phyloP scores from a whole-genome alignment of 2,797 vertebrate genomes.

The Eulemur albifrons region DNA sequence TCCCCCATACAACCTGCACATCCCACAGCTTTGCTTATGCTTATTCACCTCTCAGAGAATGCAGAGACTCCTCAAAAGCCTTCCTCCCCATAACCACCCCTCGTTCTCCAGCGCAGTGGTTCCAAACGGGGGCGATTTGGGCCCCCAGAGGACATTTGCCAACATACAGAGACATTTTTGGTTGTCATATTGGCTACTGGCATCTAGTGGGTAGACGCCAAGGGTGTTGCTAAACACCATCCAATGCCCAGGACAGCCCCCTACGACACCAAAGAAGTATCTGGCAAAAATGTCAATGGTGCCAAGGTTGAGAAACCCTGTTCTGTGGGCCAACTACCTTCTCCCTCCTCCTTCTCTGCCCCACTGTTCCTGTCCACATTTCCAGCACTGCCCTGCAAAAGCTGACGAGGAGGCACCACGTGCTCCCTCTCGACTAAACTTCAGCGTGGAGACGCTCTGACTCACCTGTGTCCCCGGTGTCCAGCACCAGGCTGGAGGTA shows the following conservation, averaged over 20 bases:
- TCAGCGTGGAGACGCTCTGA: not conserved
- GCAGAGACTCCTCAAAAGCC: not conserved
- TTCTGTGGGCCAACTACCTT: not conserved
- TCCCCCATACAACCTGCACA: not conserved
- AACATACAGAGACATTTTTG: not conserved
- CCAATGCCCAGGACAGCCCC: not conserved
- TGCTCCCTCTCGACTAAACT: not conserved
- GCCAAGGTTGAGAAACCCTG: not conserved
- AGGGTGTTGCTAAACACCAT: not conserved
- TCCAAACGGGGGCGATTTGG: not conserved
- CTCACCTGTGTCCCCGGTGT: not conserved
- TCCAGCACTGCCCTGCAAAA: not conserved
- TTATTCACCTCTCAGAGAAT: not conserved
- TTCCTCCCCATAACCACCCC: not conserved
- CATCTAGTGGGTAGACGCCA: not conserved
- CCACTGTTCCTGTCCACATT: not conserved
- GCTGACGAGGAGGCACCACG: not conserved
- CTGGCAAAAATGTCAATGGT: not conserved
- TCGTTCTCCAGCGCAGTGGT: not conserved
- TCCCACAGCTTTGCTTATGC: not conserved
- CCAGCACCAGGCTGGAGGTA: not conserved
- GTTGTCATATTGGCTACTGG: not conserved
- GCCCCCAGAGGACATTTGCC: not conserved
- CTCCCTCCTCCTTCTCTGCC: not conserved
- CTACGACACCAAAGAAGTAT: not conserved